Evolutionary conservation across 2,113 vertebrate genomes (phyloP), one percentile per base, ranked within the genome.

Genomic region (Xiphophorus couchianus): DNA sequence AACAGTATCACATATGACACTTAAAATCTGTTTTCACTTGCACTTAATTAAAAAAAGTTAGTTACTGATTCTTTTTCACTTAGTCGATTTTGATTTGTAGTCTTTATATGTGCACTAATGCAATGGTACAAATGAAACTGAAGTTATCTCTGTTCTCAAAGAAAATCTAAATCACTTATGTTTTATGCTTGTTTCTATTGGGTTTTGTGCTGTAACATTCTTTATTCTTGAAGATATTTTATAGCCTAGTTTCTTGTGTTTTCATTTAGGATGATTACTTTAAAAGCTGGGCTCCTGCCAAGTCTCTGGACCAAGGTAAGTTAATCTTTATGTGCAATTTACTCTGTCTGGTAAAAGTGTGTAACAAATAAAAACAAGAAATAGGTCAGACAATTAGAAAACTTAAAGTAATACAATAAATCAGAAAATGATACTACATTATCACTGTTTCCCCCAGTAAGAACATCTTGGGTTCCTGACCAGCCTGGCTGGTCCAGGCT

Each of bases 261-360:
- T 90, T 71, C 29, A 66, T 54, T 74, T 78, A 93, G 92, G 92
- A 93, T 84, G 92, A 93, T 81, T 93, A 92, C 88, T 93, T 93
- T 84, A 93, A 93, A 88, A 93, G 90, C 86, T 93, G 90, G 90
- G 90, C 87, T 82, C 89, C 91, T 73, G 87, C 90, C 77, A 93
- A 86, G 84, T 90, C 90, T 82, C 79, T 88, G 14, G 90, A 90
- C 81, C 91, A 91, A 82, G 91, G 92, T 93, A 85, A 92, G 88
- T 91, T 63, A 33, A 73, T 61, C 29, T 80, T 28, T 48, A 73
- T 76, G 17, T 73, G 37, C 37, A 76, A n/a, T 74, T 31, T 35
- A 42, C 12, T 44, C 5, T 42, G 42, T 28, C 29, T 70, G 1
- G 67, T 33, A 22, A 31, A 33, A 13, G n/a, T 19, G 3, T 71